Evolutionary conservation across 2,888 invertebrate species (phyloP).

Genomic region (Isotomurus palustris): DNA sequence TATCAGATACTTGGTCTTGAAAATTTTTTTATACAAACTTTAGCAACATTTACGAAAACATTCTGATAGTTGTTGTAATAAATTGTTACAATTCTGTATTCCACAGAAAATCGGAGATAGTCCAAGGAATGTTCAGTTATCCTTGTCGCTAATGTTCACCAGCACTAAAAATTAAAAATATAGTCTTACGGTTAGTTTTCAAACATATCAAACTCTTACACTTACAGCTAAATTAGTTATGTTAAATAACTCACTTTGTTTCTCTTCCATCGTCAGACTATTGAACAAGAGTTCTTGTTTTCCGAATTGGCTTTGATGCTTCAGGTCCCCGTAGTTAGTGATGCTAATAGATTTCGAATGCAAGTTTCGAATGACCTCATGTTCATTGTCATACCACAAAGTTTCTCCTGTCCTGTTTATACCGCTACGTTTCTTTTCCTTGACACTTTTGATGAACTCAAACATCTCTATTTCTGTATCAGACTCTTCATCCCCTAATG

Average conservation of each 20-base stretch:
- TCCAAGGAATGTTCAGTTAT: too few species aligned
- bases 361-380: constrained; percentile 21
- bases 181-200: too few species aligned
- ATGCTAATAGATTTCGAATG: constrained; percentile 22
- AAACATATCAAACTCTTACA: too few species aligned
- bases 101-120: too few species aligned
- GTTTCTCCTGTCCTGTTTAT: constrained; percentile 21
- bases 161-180: too few species aligned
- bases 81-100: too few species aligned
- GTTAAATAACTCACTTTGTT: constrained; percentile 19
- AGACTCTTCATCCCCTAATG: constrained; percentile 10
- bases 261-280: constrained; percentile 17
- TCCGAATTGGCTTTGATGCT: constrained; percentile 23
- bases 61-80: too few species aligned
- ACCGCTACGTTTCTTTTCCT: constrained; percentile 10
- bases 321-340: constrained; percentile 21
- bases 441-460: constrained; percentile 12
- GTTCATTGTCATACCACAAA: constrained; percentile 25
- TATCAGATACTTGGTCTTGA: too few species aligned
- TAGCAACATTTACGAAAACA: too few species aligned
- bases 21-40: too few species aligned
- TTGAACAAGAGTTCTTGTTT: constrained; percentile 28
- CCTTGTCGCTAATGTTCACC: too few species aligned
- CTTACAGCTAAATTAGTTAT: too few species aligned
- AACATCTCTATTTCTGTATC: constrained; percentile 16